Conservation (phyloP, 2,888 invertebrate species). For the Timema podura region DNA sequence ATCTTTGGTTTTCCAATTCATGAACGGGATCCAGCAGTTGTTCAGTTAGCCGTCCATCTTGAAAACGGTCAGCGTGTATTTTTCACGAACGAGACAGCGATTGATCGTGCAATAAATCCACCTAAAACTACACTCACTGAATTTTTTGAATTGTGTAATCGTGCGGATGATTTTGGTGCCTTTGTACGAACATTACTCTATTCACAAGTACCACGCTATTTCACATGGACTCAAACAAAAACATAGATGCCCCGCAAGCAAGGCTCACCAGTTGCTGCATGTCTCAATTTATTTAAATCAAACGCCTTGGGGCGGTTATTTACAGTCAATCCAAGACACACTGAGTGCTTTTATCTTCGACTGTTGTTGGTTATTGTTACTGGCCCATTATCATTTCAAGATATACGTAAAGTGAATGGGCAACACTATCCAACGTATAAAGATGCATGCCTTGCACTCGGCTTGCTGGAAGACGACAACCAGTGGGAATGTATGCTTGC, state of each 20-base stretch:
- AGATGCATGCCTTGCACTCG: constrained; percentile 18
- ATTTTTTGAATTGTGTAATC: too few species aligned
- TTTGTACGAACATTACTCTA: constrained; percentile 17
- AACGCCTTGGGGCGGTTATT: not conserved
- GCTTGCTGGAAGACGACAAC: constrained; percentile 17
- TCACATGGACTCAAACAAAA: constrained; percentile 27
- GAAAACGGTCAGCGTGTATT: constrained; percentile 17
- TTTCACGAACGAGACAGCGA: constrained; percentile 4
- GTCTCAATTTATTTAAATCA: not conserved
- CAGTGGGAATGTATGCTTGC: constrained; percentile 15
- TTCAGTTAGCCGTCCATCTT: constrained; percentile 5
- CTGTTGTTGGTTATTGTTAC: too few species aligned
- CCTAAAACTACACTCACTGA: too few species aligned
- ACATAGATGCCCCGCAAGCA: not conserved
- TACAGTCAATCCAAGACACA: constrained; percentile 26
- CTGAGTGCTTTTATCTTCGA: constrained; percentile 29
- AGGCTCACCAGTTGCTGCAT: not conserved
- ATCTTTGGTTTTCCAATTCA: too few species aligned
- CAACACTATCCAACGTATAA: constrained; percentile 12
- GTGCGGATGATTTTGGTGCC: not conserved
- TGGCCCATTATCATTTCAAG: too few species aligned
- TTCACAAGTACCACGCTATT: constrained; percentile 24
- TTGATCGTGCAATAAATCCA: too few species aligned
- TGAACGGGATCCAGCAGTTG: not conserved
- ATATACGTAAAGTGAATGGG: too few species aligned